Conservation (phyloP, 2,113 vertebrate species). For the Amazona guildingii region DNA sequence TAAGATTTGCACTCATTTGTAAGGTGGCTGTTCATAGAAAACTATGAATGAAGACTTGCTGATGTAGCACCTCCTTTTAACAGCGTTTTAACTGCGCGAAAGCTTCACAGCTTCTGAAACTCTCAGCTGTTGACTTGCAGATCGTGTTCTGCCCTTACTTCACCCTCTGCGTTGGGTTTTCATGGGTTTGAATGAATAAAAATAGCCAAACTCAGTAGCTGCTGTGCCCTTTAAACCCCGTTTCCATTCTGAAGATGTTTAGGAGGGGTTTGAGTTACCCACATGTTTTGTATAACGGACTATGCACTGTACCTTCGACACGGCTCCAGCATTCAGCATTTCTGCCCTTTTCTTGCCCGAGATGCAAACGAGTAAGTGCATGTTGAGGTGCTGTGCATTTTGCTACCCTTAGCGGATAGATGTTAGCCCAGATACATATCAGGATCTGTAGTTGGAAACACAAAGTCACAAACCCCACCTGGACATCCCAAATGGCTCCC, state of each 20-base stretch:
- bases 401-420: constrained; percentile 18
- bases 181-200: constrained; percentile 51
- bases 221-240: constrained; percentile 51
- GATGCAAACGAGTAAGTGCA: constrained; percentile 26
- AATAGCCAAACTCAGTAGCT: constrained; percentile 65
- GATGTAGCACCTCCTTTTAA: constrained; percentile 68
- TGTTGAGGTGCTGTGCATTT: constrained; percentile 44
- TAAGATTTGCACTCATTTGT: constrained; percentile 72
- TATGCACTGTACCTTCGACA: constrained; percentile 27
- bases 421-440: constrained; percentile 6
- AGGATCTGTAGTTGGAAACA: background rate
- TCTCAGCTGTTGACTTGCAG: constrained; percentile 61
- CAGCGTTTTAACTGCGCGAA: constrained; percentile 63
- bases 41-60: constrained; percentile 62
- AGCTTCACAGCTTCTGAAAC: constrained; percentile 53
- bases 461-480: background rate
- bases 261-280: constrained; percentile 34
- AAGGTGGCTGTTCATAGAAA: constrained; percentile 65
- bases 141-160: constrained; percentile 49
- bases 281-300: constrained; percentile 51
- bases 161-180: constrained; percentile 57
- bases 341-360: background rate
- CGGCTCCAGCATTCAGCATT: background rate
- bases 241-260: constrained; percentile 21
- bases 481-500: background rate